Conservation (phyloP, 2,888 invertebrate species). For the Caenorhabditis becei region DNA sequence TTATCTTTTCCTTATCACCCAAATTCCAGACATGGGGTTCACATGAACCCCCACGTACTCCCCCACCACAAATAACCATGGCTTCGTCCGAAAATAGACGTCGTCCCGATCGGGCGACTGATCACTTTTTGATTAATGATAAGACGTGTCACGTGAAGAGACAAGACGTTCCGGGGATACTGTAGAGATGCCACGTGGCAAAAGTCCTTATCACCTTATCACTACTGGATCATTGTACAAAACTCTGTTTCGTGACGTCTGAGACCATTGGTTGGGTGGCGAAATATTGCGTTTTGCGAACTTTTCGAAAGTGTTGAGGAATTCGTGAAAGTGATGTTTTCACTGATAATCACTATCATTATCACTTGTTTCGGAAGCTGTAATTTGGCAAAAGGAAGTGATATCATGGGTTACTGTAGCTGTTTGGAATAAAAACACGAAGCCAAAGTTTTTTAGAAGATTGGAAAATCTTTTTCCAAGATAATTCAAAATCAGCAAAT, state of each 20-base stretch:
- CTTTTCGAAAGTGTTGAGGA: background rate
- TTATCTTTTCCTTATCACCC: background rate
- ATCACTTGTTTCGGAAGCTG: too few species aligned
- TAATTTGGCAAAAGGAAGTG: too few species aligned
- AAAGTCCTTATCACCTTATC: background rate
- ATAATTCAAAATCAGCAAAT: too few species aligned
- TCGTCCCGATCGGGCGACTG: background rate
- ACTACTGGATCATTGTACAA: background rate
- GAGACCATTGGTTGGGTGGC: background rate
- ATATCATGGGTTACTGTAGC: too few species aligned
- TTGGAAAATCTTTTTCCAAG: too few species aligned
- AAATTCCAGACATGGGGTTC: constrained; percentile 9
- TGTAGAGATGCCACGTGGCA: background rate
- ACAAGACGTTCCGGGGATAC: background rate
- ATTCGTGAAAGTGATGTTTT: background rate
- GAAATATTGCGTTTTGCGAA: background rate
- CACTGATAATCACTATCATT: too few species aligned
- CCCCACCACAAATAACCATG: background rate
- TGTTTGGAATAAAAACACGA: too few species aligned
- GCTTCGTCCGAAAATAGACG: constrained; percentile 1
- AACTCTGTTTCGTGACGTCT: background rate
- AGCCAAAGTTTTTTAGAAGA: too few species aligned
- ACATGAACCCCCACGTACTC: background rate
- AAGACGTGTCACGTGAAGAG: constrained; percentile 1
- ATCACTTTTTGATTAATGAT: background rate